Percentiles rank a stretch among this genome's conserved stretches.
These are phyloP conservation scores for Gymnocheta viridis DNA, from an alignment of 2,888 invertebrate species.

Conservation along the genomic window DNA sequence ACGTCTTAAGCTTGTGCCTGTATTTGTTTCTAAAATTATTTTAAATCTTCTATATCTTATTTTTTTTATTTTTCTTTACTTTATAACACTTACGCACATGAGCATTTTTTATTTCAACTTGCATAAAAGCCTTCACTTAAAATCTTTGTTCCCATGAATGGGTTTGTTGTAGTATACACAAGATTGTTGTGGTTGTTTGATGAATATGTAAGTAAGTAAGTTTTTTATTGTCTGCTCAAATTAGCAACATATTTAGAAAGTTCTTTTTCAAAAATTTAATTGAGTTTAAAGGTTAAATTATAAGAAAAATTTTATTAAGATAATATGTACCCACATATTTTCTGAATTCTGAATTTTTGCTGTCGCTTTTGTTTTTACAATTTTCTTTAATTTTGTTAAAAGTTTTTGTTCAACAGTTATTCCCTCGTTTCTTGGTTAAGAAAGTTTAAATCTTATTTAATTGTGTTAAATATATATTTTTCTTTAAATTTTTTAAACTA, in stretches of 20 bases:
- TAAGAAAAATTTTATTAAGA: neutral
- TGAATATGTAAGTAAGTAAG: neutral
- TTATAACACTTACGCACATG: constrained; percentile 40
- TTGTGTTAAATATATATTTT: too few relatives aligned
- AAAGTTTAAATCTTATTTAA: too few relatives aligned
- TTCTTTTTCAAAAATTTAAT: neutral
- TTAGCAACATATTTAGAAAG: neutral
- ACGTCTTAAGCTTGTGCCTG: neutral
- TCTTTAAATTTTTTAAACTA: too few relatives aligned
- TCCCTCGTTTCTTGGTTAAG: too few relatives aligned
- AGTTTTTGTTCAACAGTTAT: neutral
- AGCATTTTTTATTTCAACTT: neutral
- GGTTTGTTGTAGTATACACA: neutral
- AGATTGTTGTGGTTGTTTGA: neutral
- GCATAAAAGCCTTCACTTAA: neutral
- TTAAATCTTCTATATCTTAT: neutral
- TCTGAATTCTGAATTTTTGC: neutral
- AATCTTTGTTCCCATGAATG: constrained; percentile 41
- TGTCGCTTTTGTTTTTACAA: neutral
- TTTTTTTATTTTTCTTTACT: too few relatives aligned
- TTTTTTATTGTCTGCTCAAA: neutral
- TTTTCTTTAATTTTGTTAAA: neutral
- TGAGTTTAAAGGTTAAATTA: neutral
- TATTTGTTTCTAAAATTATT: neutral
- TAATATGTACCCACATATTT: neutral